Base-by-base conservation (phyloP, 2,888 invertebrate genomes). In the Lordiphosa fenestrarum region DNA sequence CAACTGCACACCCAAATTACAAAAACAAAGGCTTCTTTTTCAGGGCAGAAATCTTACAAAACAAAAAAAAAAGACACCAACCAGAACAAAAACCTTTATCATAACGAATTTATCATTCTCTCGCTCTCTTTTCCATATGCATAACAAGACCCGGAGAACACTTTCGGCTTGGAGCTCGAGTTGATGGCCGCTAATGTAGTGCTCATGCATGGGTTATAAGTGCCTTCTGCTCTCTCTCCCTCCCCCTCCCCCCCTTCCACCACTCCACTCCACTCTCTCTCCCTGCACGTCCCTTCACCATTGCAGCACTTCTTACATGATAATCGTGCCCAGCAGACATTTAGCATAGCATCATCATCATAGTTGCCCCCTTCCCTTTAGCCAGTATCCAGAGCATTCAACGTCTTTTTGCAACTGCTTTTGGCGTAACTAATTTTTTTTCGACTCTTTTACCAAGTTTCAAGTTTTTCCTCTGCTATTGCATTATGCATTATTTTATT, bases 401-500 rank as follows among this genome's bases (percentile, higher is more conserved):
- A 61, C 65, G 48, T 60, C 60, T 59, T 55, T 51, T 57, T 66
- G 61, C 62, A 62, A 68, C 67, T 68, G 77, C 84, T 81, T 73
- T 77, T 81, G 82, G 82, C 77, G 82, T 60, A 84, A 84, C 82
- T 80, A 80, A 80, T 80, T 80, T 84, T 84, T 80, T 76, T 66
- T 49, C 48, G 15, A 44, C 62, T 52, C 62, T 52, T 56, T 71
- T 66, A 46, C 49, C 41, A 35, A 52, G 54, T 42, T 68, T 52
- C 50, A 49, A 58, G 53, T 41, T 47, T 61, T 54, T 41, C 50
- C 60, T 53, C 48, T 30, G 53, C 61, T 57, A 54, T 56, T 76
- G 74, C 76, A 75, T 81, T 75, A 75, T 75, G 81, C 74, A 75
- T 73, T 80, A 61, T 53, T 39, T 37, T 40, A 5, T 57, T 53